phyloP scores from a whole-genome alignment of 2,113 vertebrate genomes.

The Psittacula cyanocephala region DNA sequence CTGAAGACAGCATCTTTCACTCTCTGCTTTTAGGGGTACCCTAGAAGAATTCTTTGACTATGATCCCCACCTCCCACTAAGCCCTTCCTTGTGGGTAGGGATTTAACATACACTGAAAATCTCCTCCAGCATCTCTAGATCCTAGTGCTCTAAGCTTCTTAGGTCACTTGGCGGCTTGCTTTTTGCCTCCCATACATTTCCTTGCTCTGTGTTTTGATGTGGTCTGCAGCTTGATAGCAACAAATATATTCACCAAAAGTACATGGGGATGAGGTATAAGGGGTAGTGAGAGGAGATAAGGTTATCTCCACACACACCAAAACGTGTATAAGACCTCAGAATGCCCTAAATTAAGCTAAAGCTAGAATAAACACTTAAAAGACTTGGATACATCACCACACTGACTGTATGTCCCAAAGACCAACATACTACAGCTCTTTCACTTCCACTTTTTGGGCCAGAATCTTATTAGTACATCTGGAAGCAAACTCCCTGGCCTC shows the following conservation, averaged over 20 bases:
- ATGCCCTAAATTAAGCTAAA: background rate
- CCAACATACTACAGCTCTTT: background rate
- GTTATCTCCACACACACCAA: background rate
- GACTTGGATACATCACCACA: background rate
- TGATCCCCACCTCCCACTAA: background rate
- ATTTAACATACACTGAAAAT: background rate
- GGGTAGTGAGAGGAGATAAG: background rate
- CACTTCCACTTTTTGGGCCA: background rate
- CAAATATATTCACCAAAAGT: background rate
- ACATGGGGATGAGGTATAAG: background rate
- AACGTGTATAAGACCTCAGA: background rate
- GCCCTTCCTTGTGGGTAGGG: background rate
- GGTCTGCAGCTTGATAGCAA: background rate
- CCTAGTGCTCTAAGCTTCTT: slow-evolving; percentile 12
- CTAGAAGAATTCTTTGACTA: background rate
- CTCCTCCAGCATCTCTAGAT: background rate
- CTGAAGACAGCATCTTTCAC: background rate
- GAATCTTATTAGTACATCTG: background rate
- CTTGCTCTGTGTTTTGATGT: background rate
- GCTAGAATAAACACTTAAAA: background rate
- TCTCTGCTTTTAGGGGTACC: background rate
- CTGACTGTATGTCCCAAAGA: background rate
- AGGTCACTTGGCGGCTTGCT: slow-evolving; percentile 28
- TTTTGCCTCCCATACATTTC: background rate
- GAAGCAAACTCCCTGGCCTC: background rate